These are phyloP conservation scores for Oligia strigilis DNA, from an alignment of 2,888 invertebrate species.

Conservation along the genomic window DNA sequence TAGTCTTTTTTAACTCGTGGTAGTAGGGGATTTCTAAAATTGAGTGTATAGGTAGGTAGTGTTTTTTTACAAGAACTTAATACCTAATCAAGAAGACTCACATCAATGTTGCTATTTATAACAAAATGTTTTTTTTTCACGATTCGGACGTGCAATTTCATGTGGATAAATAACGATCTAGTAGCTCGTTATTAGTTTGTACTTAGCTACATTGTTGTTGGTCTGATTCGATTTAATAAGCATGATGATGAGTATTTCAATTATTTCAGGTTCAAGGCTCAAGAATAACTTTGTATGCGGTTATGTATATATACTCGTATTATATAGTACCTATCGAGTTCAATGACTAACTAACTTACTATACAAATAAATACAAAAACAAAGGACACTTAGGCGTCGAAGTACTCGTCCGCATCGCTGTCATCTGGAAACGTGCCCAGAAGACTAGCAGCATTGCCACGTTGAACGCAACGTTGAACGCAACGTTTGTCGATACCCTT, in stretches of 20 bases:
- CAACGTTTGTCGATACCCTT: too few species aligned
- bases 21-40: too few species aligned
- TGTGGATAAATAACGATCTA: constrained; percentile 6
- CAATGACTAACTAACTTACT: too few species aligned
- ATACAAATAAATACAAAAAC: too few species aligned
- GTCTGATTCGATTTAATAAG: constrained; percentile 9
- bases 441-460: too few species aligned
- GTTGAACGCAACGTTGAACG: too few species aligned
- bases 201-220: background rate
- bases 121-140: background rate
- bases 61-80: constrained; percentile 2
- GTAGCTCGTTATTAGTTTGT: background rate
- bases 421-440: too few species aligned
- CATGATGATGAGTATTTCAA: background rate
- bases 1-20: too few species aligned
- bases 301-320: background rate
- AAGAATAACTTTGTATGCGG: background rate
- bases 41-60: too few species aligned
- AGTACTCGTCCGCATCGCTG: too few species aligned
- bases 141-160: constrained; percentile 12
- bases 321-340: background rate
- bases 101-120: background rate
- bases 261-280: constrained; percentile 8
- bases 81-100: background rate
- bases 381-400: too few species aligned